Evolutionary conservation across 2,888 invertebrate species (phyloP).

Genomic region (Polydrusus tereticollis): DNA sequence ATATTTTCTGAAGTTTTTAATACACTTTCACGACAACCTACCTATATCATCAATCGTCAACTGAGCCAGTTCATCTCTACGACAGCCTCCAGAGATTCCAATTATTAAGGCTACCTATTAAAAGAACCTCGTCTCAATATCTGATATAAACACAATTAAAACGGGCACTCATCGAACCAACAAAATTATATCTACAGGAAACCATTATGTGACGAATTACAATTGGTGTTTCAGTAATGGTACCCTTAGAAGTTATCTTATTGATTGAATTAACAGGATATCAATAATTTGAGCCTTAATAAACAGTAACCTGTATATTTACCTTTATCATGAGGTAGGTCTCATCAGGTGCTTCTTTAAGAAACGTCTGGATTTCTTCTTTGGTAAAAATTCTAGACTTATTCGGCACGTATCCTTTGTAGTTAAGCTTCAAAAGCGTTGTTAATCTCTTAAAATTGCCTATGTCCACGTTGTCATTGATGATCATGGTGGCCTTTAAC

Average conservation of each 20-base stretch:
- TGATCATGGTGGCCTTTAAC: constrained; percentile 46
- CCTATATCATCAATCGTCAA: constrained; percentile 44
- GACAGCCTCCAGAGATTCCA: constrained; percentile 47
- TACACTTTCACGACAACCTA: no score
- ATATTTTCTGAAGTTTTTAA: no score
- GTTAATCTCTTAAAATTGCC: constrained; percentile 36
- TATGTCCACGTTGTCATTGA: constrained; percentile 48
- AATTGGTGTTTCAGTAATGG: no score
- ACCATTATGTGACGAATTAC: no score
- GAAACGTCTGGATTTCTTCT: constrained; percentile 43
- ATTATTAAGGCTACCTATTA: constrained; percentile 37
- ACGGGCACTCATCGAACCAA: no score
- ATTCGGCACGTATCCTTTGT: constrained; percentile 36
- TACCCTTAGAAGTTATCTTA: no score
- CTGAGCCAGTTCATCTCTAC: constrained; percentile 40
- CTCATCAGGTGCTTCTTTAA: constrained; percentile 27
- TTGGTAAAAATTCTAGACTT: constrained; percentile 38
- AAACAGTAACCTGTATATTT: no score
- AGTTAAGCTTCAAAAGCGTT: constrained; percentile 37
- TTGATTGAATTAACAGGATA: no score
- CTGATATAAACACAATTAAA: no score
- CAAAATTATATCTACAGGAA: no score
- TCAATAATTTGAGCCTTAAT: no score
- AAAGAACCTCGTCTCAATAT: not conserved
- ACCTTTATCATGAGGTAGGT: constrained; percentile 44